Evolutionary conservation across 2,888 invertebrate genomes (phyloP).

Genomic region (Helleia helle): DNA sequence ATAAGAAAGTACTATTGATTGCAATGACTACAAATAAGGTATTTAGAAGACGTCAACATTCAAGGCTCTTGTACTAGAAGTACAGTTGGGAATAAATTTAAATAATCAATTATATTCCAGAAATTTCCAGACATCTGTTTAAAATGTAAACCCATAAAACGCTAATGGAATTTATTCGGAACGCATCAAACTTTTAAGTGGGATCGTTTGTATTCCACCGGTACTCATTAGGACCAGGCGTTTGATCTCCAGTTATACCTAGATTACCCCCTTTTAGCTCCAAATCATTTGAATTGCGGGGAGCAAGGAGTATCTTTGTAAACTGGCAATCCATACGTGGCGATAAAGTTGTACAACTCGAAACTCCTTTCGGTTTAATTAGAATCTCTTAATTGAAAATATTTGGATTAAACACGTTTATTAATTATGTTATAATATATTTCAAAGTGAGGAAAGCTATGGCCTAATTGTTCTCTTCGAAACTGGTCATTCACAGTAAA

Average conservation of each 20-base stretch:
- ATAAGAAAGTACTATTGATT: no score
- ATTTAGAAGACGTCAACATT: no score
- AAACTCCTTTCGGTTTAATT: conserved; percentile 1
- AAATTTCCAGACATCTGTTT: conserved; percentile 39
- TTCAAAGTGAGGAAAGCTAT: no score
- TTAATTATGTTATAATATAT: no score
- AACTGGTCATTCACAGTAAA: no score
- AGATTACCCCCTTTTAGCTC: neutral
- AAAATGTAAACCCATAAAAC: conserved; percentile 59
- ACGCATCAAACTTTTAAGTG: conserved; percentile 64
- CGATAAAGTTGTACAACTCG: neutral
- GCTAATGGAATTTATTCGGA: conserved; percentile 61
- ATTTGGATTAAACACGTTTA: no score
- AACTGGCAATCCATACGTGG: neutral
- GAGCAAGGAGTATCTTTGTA: conserved; percentile 4
- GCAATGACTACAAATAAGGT: no score
- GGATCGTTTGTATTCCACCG: conserved; percentile 55
- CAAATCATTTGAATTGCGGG: conserved; percentile 27
- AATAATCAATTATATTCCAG: conserved; percentile 9
- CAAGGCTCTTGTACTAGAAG: no score
- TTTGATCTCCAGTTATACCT: no score
- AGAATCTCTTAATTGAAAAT: no score
- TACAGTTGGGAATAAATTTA: neutral
- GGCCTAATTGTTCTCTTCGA: no score
- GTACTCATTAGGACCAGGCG: conserved; percentile 30